Percentiles rank a stretch among this genome's conserved stretches.
Evolutionary conservation across 2,888 invertebrate species (phyloP).

Genomic region (Drosophila dives): DNA sequence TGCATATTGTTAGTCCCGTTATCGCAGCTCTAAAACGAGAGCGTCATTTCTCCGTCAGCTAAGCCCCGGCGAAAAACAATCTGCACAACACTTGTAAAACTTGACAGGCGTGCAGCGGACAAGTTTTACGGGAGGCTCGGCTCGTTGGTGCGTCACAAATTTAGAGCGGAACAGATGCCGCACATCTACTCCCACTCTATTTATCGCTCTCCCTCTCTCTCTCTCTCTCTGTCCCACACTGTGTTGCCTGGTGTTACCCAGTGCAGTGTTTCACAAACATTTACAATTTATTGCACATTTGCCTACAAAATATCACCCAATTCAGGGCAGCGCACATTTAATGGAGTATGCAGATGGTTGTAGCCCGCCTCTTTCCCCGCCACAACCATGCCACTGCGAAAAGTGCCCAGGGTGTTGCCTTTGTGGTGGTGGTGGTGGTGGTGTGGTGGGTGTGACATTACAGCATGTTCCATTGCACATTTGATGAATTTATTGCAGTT

Average conservation of each 20-base stretch:
- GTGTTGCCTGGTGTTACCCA: background rate
- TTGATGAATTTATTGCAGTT: constrained; percentile 84
- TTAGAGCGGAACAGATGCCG: constrained; percentile 56
- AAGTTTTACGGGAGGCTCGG: constrained; percentile 66
- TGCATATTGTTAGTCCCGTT: constrained; percentile 60
- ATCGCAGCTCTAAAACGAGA: constrained; percentile 62
- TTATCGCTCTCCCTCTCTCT: no score
- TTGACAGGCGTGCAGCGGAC: constrained; percentile 79
- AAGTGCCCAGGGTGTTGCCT: background rate
- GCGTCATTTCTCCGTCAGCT: constrained; percentile 48
- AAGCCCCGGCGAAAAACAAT: constrained; percentile 65
- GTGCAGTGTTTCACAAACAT: constrained; percentile 66
- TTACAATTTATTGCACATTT: constrained; percentile 81
- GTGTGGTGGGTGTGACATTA: constrained; percentile 81
- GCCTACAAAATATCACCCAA: constrained; percentile 80
- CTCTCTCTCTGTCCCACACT: background rate
- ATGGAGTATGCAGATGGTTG: constrained; percentile 67
- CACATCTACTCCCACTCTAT: constrained; percentile 8
- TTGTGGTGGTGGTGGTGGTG: constrained; percentile 13
- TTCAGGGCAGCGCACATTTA: constrained; percentile 63
- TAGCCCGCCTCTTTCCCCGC: background rate
- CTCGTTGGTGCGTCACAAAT: constrained; percentile 60
- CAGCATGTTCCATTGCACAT: constrained; percentile 83
- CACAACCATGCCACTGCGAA: background rate
- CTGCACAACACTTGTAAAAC: constrained; percentile 76